Conservation (phyloP, 2,888 invertebrate species). For the Bellardia pandia region DNA sequence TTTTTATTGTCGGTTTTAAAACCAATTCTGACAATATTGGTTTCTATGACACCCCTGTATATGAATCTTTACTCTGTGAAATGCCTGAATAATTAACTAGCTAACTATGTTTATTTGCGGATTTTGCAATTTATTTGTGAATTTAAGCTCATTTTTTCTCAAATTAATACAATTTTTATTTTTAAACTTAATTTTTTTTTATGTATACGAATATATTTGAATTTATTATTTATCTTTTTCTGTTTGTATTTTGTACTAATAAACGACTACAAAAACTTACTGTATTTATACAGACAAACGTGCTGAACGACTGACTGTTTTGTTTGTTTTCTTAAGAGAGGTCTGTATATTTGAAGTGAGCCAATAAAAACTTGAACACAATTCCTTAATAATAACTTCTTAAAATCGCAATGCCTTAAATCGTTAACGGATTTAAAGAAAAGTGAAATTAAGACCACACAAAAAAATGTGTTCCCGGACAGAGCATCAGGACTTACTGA, state of each 20-base stretch:
- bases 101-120: slow-evolving; percentile 6
- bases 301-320: not conserved
- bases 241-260: slow-evolving; percentile 17
- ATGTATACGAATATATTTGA: slow-evolving; percentile 39
- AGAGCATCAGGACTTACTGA: too few species aligned
- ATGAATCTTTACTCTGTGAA: not conserved
- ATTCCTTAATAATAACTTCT: not conserved
- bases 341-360: not conserved
- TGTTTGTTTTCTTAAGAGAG: not conserved
- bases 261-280: not conserved
- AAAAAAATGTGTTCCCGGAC: too few species aligned
- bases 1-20: too few species aligned
- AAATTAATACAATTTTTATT: slow-evolving; percentile 6
- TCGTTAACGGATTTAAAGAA: too few species aligned
- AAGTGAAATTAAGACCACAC: too few species aligned
- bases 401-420: too few species aligned
- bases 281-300: not conserved
- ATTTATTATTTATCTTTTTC: slow-evolving; percentile 35
- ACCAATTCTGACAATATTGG: too few species aligned
- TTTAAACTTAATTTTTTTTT: not conserved
- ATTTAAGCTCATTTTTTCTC: not conserved
- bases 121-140: slow-evolving; percentile 34
- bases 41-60: not conserved
- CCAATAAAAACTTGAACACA: not conserved
- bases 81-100: slow-evolving; percentile 6